Percentiles rank a stretch among this genome's conserved stretches.
Evolutionary conservation across 2,888 invertebrate species (phyloP).

Genomic region (Tetanocera ferruginea): DNA sequence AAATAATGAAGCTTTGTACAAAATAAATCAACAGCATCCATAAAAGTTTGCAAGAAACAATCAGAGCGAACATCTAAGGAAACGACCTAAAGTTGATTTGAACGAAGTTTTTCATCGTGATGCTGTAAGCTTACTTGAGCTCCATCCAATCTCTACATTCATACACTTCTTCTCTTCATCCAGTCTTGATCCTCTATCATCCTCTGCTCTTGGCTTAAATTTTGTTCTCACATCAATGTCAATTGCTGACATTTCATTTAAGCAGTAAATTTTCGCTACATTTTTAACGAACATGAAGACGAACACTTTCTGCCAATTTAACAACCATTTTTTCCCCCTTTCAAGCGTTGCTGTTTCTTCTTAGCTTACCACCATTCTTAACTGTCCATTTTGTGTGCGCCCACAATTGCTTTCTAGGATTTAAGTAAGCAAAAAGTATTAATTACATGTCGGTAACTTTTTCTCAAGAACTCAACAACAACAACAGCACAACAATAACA

Average conservation of each 20-base stretch:
- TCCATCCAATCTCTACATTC: not conserved
- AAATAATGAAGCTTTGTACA: not conserved
- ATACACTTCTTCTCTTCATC: not conserved
- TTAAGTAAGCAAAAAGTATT: slow-evolving; percentile 39
- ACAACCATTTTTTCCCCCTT: not conserved
- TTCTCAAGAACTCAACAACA: slow-evolving; percentile 21
- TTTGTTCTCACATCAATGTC: not conserved
- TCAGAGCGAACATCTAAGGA: too few species aligned
- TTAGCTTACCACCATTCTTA: not conserved
- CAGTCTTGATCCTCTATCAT: not conserved
- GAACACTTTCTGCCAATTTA: not conserved
- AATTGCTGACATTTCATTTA: not conserved
- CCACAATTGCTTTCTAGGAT: not conserved
- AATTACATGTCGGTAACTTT: slow-evolving; percentile 43
- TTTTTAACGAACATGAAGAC: not conserved
- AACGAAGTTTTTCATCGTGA: too few species aligned
- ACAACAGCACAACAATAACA: slow-evolving; percentile 9
- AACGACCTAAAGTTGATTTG: too few species aligned
- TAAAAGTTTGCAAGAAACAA: not conserved
- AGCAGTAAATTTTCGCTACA: not conserved
- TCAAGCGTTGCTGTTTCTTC: not conserved
- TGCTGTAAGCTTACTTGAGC: not conserved
- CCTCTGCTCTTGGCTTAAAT: not conserved
- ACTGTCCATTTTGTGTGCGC: not conserved
- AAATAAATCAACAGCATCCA: not conserved